Percentiles rank a stretch among this genome's conserved stretches.
phyloP scores from a whole-genome alignment of 2,113 vertebrate species.

The Forbesichthys agassizii region DNA sequence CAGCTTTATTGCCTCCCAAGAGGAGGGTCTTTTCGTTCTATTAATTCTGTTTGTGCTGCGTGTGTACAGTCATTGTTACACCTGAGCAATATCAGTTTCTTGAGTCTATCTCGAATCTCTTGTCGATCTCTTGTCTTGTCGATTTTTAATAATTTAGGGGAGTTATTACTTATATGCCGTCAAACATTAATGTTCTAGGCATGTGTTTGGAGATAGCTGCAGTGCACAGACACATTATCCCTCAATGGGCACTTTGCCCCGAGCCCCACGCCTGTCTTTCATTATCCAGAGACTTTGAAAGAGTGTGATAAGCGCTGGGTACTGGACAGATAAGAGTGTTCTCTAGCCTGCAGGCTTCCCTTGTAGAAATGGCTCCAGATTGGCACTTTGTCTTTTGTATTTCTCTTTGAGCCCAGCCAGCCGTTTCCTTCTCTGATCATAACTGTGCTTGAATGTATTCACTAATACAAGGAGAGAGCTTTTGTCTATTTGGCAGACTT shows the following conservation, averaged over 20 bases:
- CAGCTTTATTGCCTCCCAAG: no score
- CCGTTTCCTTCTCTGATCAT: constrained; percentile 36
- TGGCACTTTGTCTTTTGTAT: constrained; percentile 46
- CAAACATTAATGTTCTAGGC: constrained; percentile 1
- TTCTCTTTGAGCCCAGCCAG: constrained; percentile 35
- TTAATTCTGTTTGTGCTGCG: neutral
- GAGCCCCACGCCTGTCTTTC: constrained; percentile 5
- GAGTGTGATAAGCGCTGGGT: constrained; percentile 45
- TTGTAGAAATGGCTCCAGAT: constrained; percentile 39
- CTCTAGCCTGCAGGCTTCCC: constrained; percentile 35
- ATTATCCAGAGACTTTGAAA: constrained; percentile 37
- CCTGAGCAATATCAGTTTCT: neutral
- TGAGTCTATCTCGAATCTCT: neutral
- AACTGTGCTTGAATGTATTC: constrained; percentile 38
- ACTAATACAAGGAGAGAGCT: constrained; percentile 48
- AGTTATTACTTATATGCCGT: constrained; percentile 8
- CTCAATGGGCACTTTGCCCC: constrained; percentile 16
- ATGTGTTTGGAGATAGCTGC: constrained; percentile 8
- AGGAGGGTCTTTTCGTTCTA: no score
- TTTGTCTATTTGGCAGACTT: constrained; percentile 34
- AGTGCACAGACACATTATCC: constrained; percentile 5
- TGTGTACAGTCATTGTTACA: neutral
- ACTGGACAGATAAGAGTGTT: constrained; percentile 50
- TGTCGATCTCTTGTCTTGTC: neutral
- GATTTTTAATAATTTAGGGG: constrained; percentile 5